Conservation (phyloP, 2,888 invertebrate species). For the Dasysyrphus albostriatus region DNA sequence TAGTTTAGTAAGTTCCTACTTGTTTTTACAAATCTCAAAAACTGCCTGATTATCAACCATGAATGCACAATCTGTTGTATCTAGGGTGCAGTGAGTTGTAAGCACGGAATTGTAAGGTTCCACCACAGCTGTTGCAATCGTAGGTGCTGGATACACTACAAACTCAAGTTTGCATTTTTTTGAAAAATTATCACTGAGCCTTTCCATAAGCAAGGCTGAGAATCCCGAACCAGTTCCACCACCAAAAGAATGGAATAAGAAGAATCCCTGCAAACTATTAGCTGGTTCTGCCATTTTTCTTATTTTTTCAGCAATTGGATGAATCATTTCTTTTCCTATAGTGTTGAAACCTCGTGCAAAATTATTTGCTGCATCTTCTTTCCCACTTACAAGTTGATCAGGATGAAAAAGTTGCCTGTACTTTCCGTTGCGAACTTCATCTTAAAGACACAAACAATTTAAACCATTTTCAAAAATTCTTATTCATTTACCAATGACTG, state of each 20-base stretch:
- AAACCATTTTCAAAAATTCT: background rate
- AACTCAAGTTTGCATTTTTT: constrained; percentile 93
- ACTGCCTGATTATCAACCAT: constrained; percentile 97
- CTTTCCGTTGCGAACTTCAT: constrained; percentile 86
- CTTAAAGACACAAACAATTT: constrained; percentile 78
- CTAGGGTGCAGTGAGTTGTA: constrained; percentile 93
- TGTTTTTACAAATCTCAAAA: constrained; percentile 92
- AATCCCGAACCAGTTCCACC: constrained; percentile 94
- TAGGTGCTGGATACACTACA: constrained; percentile 78
- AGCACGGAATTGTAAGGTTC: constrained; percentile 96
- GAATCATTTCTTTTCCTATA: constrained; percentile 90
- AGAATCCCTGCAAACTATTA: constrained; percentile 90
- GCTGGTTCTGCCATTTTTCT: constrained; percentile 91
- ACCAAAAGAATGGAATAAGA: constrained; percentile 93
- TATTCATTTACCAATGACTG: constrained; percentile 89
- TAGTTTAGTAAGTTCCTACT: constrained; percentile 84
- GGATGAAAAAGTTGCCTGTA: constrained; percentile 92
- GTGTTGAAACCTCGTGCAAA: constrained; percentile 94
- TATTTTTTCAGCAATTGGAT: constrained; percentile 88
- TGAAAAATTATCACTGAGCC: constrained; percentile 91
- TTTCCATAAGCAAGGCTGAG: constrained; percentile 92
- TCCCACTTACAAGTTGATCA: constrained; percentile 93
- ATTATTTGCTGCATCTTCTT: constrained; percentile 94
- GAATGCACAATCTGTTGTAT: constrained; percentile 94
- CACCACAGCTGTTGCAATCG: constrained; percentile 94